A percentile compares a stretch with the other conserved stretches of the same genome.
Conservation (phyloP, 1,140 invertebrate species). For the Patella vulgata region DNA sequence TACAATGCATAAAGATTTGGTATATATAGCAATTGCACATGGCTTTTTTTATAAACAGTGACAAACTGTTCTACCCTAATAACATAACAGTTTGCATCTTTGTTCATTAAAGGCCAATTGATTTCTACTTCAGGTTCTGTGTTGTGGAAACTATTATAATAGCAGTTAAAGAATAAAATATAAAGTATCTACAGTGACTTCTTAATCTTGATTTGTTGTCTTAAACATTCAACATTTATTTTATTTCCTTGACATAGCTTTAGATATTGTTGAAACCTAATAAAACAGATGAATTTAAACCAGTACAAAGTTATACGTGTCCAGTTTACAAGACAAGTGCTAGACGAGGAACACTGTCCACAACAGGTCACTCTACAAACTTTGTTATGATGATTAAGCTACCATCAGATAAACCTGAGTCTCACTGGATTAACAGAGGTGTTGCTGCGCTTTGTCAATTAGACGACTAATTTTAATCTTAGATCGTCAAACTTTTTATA, state of each 20-base stretch:
- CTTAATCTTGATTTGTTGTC: background rate
- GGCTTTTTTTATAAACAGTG: no score
- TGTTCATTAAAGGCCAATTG: no score
- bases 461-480: constrained; percentile 64
- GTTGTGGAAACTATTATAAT: no score
- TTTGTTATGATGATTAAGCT: constrained; percentile 86
- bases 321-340: constrained; percentile 91
- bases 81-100: no score
- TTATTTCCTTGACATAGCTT: constrained; percentile 26
- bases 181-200: no score
- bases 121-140: no score
- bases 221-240: background rate
- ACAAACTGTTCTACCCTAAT: no score
- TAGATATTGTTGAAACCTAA: constrained; percentile 71
- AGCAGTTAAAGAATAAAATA: no score
- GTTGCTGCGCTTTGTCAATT: constrained; percentile 86
- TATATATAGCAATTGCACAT: no score
- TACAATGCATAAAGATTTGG: no score
- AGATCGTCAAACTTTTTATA: no score
- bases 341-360: constrained; percentile 81
- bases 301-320: constrained; percentile 76
- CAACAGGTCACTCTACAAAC: constrained; percentile 94
- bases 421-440: constrained; percentile 90
- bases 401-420: constrained; percentile 74
- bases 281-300: constrained; percentile 75